Conservation (phyloP, 1,140 invertebrate genomes). For the Hypsibius dujardini region DNA sequence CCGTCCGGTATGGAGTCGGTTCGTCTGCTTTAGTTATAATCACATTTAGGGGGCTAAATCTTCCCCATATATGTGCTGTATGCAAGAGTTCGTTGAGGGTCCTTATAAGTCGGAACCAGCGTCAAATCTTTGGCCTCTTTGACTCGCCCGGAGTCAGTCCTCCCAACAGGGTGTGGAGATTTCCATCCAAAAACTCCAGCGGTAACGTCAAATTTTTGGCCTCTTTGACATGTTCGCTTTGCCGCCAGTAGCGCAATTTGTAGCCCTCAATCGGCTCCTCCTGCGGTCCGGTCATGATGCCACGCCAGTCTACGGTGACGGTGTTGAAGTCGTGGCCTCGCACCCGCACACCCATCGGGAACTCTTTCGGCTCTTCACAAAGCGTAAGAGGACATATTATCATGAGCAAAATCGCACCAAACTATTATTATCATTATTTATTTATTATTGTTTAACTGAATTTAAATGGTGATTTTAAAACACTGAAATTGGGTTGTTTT, state of each 20-base stretch:
- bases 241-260: conserved; percentile 76
- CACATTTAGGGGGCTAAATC: too few species aligned
- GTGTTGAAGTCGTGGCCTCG: conserved; percentile 38
- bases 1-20: too few species aligned
- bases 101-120: conserved; percentile 47
- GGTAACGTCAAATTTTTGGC: conserved; percentile 65
- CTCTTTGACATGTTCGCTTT: conserved; percentile 71
- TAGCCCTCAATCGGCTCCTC: conserved; percentile 86
- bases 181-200: conserved; percentile 41
- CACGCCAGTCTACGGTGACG: conserved; percentile 71
- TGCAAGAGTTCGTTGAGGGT: too few species aligned
- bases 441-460: too few species aligned
- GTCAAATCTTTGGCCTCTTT: conserved; percentile 72
- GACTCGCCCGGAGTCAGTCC: conserved; percentile 54
- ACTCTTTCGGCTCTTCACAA: conserved; percentile 19
- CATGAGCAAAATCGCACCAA: too few species aligned
- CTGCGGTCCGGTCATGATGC: conserved; percentile 51
- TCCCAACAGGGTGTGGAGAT: conserved; percentile 54
- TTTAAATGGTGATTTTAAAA: too few species aligned
- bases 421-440: too few species aligned
- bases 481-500: too few species aligned
- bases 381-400: neutral
- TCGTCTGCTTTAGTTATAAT: too few species aligned
- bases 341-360: conserved; percentile 21
- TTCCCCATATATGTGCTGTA: too few species aligned